Evolutionary conservation across 2,797 vertebrate genomes (phyloP).

Genomic region (Vespertilio murinus): DNA sequence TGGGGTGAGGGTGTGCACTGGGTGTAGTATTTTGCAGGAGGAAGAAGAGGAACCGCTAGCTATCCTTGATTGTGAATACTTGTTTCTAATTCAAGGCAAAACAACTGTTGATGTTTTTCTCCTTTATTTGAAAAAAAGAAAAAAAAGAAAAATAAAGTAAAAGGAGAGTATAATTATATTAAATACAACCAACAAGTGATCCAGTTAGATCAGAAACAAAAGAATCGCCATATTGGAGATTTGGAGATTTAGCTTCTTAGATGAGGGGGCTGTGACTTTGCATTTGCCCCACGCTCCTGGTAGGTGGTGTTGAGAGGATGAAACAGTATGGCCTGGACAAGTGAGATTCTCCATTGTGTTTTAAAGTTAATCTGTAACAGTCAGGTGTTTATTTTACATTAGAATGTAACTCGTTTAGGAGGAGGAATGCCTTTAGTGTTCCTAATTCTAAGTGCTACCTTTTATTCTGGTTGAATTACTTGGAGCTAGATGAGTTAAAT

Average conservation of each 20-base stretch:
- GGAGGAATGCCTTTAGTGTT: not conserved
- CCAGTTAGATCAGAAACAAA: slow-evolving; percentile 39
- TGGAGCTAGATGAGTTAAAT: not conserved
- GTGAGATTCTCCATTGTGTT: not conserved
- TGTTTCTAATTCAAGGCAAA: not conserved
- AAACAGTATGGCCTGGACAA: not conserved
- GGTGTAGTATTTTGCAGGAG: not conserved
- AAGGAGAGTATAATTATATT: not conserved
- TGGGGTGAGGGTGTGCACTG: not conserved
- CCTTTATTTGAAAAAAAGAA: not conserved
- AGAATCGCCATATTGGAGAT: not conserved
- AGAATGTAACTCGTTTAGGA: not conserved
- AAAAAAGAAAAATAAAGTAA: not conserved
- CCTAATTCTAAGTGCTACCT: not conserved
- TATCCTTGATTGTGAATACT: not conserved
- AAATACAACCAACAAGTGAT: not conserved
- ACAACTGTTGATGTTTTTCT: not conserved
- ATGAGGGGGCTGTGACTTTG: not conserved
- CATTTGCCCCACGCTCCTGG: not conserved
- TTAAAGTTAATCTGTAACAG: not conserved
- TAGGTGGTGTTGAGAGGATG: not conserved
- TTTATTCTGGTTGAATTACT: not conserved
- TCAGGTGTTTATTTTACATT: not conserved
- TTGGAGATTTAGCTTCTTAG: not conserved
- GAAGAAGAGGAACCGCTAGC: not conserved